A percentile compares a stretch with the other conserved stretches of the same genome.
These are phyloP conservation scores for Rhea pennata DNA, from an alignment of 2,113 vertebrate genomes.

Conservation along the genomic window DNA sequence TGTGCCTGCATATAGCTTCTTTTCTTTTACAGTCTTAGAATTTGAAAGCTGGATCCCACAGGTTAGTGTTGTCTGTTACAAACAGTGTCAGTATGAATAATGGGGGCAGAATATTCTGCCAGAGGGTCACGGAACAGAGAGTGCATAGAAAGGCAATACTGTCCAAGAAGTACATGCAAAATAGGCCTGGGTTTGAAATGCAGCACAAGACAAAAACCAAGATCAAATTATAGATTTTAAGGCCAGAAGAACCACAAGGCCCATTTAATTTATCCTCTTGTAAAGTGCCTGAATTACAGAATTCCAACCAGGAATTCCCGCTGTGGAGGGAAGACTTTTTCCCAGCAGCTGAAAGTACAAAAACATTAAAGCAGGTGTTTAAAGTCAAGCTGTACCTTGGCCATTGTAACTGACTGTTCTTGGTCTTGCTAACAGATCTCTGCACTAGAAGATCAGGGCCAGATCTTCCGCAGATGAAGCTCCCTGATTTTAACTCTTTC, in stretches of 20 bases:
- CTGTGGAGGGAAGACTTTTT: background rate
- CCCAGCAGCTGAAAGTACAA: background rate
- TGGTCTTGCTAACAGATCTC: background rate
- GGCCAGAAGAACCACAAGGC: background rate
- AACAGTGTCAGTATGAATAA: conserved; percentile 70
- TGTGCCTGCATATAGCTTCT: background rate
- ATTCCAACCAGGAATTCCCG: background rate
- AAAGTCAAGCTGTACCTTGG: background rate
- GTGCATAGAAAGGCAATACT: conserved; percentile 20
- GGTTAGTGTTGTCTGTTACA: conserved; percentile 26
- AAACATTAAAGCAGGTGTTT: conserved; percentile 17
- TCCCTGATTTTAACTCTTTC: background rate
- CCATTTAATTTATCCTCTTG: background rate
- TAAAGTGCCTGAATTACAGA: background rate
- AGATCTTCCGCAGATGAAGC: background rate
- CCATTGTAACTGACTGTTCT: background rate
- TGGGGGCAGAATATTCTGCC: conserved; percentile 56
- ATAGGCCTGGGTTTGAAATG: background rate
- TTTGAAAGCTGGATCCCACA: conserved; percentile 42
- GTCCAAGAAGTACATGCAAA: background rate
- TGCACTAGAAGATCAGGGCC: background rate
- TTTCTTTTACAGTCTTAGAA: background rate
- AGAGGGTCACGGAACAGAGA: conserved; percentile 66
- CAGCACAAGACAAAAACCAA: background rate
- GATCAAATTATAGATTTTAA: background rate